These are phyloP conservation scores for Cotesia vestalis DNA, from an alignment of 1,140 invertebrate genomes.

Conservation along the genomic window DNA sequence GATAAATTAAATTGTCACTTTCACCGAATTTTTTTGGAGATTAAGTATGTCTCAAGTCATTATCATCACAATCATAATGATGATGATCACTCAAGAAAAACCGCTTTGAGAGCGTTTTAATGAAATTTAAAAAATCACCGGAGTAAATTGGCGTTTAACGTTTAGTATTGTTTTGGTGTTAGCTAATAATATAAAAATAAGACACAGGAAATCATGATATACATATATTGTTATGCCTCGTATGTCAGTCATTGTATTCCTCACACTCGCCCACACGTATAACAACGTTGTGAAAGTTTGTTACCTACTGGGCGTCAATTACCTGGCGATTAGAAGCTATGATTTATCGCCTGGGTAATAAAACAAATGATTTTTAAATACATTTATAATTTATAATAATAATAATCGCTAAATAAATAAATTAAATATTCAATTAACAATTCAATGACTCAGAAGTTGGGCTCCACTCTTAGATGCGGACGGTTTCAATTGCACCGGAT, in stretches of 20 bases:
- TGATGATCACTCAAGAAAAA: too few relatives aligned
- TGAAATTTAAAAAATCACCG: too few relatives aligned
- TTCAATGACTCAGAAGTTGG: conserved; percentile 15
- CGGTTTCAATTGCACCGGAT: conserved; percentile 50
- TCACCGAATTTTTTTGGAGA: too few relatives aligned
- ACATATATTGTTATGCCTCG: conserved; percentile 19
- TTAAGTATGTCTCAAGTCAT: too few relatives aligned
- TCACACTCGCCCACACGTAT: conserved; percentile 31
- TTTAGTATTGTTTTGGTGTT: too few relatives aligned
- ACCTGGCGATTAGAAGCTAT: conserved; percentile 30
- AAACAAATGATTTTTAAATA: conserved; percentile 1
- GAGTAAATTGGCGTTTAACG: too few relatives aligned
- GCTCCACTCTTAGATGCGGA: not conserved
- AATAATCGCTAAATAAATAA: not conserved
- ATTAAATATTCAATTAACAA: not conserved
- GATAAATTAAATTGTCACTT: too few relatives aligned
- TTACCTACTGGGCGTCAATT: conserved; percentile 37
- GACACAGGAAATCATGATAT: conserved; percentile 24
- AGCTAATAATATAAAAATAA: conserved; percentile 8
- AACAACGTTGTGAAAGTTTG: conserved; percentile 20
- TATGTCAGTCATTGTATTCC: conserved; percentile 26
- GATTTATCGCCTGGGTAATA: conserved; percentile 21
- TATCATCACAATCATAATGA: too few relatives aligned
- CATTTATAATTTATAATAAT: not conserved
- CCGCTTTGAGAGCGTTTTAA: too few relatives aligned